phyloP scores from a whole-genome alignment of 1,140 invertebrate genomes.

The Zelostemma sp. region DNA sequence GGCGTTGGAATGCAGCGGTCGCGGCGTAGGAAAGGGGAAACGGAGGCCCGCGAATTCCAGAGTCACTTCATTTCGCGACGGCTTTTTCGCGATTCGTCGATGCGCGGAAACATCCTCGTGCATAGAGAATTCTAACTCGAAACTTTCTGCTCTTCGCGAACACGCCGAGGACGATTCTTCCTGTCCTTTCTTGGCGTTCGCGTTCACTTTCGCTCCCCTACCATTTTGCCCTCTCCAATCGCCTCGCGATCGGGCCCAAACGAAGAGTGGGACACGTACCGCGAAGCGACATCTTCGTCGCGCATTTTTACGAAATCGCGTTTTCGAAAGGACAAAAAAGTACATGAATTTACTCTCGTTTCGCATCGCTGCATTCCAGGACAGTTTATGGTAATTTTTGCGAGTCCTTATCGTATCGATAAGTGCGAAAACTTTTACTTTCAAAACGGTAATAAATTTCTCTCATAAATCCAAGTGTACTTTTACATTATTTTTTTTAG shows the following conservation, averaged over 20 bases:
- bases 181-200: constrained; percentile 68
- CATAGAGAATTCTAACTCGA: too few species aligned
- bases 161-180: constrained; percentile 48
- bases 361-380: neutral
- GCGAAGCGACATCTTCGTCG: neutral
- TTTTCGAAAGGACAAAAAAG: neutral
- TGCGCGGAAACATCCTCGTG: too few species aligned
- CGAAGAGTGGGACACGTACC: constrained; percentile 13
- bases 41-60: neutral
- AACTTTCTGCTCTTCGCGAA: too few species aligned
- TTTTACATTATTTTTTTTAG: too few species aligned
- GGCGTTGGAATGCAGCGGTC: neutral
- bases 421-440: too few species aligned
- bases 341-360: too few species aligned
- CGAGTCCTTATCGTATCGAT: too few species aligned
- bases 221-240: constrained; percentile 32
- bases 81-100: too few species aligned
- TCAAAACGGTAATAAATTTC: too few species aligned
- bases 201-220: constrained; percentile 67
- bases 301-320: neutral
- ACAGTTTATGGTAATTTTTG: too few species aligned
- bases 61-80: neutral
- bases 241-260: constrained; percentile 24
- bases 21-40: neutral
- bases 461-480: too few species aligned